Conservation (phyloP, 2,888 invertebrate species). For the Clistopyga incitator region DNA sequence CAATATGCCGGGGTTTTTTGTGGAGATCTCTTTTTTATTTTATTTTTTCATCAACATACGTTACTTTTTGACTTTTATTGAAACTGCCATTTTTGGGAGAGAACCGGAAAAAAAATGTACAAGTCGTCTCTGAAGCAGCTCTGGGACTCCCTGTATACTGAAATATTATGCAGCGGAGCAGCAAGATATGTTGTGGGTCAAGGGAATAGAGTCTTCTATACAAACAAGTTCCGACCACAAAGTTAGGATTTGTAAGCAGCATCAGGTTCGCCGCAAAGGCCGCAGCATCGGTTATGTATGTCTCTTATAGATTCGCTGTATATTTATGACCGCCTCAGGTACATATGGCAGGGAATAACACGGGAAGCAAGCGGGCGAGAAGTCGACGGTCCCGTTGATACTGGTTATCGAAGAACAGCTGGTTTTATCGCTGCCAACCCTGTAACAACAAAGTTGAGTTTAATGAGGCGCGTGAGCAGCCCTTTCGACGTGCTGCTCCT, state of each 20-base stretch:
- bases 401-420: constrained; percentile 36
- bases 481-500: constrained; percentile 35
- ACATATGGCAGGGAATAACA: background rate
- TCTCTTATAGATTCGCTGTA: constrained; percentile 42
- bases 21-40: too few species aligned
- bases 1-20: too few species aligned
- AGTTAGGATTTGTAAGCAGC: constrained; percentile 29
- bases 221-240: background rate
- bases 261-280: constrained; percentile 39
- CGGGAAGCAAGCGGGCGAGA: constrained; percentile 24
- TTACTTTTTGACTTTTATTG: too few species aligned
- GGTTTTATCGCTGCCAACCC: constrained; percentile 6
- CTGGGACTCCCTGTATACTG: background rate
- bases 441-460: constrained; percentile 48
- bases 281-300: constrained; percentile 27
- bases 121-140: background rate
- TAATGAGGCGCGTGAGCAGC: constrained; percentile 48
- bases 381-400: constrained; percentile 20
- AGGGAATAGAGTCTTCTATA: background rate
- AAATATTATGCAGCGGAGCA: background rate
- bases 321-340: constrained; percentile 47
- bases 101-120: background rate
- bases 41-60: too few species aligned
- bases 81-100: too few species aligned
- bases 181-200: constrained; percentile 18